Evolutionary conservation across 2,797 vertebrate genomes (phyloP).

Genomic region (Sebastiscus albofasciatus): DNA sequence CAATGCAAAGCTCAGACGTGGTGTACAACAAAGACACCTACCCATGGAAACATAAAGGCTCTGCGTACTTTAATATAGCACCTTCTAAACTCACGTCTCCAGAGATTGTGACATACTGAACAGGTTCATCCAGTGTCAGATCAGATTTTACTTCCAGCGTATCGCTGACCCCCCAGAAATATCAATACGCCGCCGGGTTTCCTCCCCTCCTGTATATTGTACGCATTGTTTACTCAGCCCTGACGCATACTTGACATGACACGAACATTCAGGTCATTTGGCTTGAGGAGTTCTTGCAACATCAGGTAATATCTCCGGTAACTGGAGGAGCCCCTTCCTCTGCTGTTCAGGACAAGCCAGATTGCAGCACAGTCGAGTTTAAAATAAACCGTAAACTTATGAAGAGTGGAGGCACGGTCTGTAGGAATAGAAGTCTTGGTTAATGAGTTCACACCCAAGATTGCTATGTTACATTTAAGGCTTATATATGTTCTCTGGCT

Average conservation of each 20-base stretch:
- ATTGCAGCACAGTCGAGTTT: conserved; percentile 51
- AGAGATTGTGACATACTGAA: conserved; percentile 24
- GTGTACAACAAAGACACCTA: background rate
- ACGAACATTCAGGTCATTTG: conserved; percentile 70
- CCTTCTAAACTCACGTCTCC: background rate
- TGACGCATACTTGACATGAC: conserved; percentile 73
- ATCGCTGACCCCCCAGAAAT: conserved; percentile 30
- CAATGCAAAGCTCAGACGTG: background rate
- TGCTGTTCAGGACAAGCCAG: conserved; percentile 53
- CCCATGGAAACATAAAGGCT: background rate
- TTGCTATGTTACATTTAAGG: background rate
- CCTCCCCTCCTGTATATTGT: conserved; percentile 46
- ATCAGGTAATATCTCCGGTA: conserved; percentile 67
- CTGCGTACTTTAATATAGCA: background rate
- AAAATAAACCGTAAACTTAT: conserved; percentile 38
- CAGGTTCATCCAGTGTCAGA: conserved; percentile 21
- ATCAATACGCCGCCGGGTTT: conserved; percentile 13
- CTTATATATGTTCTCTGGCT: background rate
- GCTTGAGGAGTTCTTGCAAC: conserved; percentile 73
- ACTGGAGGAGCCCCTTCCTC: conserved; percentile 68
- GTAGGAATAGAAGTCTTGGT: conserved; percentile 7
- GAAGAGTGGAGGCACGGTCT: background rate
- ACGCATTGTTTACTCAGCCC: conserved; percentile 66
- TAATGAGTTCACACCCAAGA: conserved; percentile 7
- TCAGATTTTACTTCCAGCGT: conserved; percentile 16